Evolutionary conservation across 1,140 invertebrate species (phyloP).

Genomic region (Limonius californicus): DNA sequence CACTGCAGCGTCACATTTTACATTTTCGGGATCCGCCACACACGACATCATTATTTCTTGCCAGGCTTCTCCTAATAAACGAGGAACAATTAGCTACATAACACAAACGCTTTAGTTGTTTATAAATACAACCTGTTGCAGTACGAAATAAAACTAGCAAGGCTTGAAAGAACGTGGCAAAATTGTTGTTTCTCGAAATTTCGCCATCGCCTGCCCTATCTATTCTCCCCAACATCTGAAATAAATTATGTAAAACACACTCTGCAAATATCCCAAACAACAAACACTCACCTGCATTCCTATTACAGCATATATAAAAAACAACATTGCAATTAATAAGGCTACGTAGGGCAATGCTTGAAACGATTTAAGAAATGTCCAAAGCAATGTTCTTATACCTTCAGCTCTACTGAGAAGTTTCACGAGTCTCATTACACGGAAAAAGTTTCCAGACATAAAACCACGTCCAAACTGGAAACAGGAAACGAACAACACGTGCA

Average conservation of each 20-base stretch:
- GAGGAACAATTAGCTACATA: neutral
- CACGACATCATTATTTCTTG: constrained; percentile 98
- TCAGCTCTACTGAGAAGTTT: constrained; percentile 97
- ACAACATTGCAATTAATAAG: constrained; percentile 96
- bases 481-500: too few relatives aligned
- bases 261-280: too few relatives aligned
- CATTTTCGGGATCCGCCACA: constrained; percentile 60
- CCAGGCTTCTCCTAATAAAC: constrained; percentile 88
- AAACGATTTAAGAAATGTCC: constrained; percentile 99
- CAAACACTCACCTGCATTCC: constrained; percentile 99
- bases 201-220: constrained; percentile 72
- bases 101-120: neutral
- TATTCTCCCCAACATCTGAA: constrained; percentile 96
- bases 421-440: constrained; percentile 97
- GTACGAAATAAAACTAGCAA: constrained; percentile 95
- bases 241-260: constrained; percentile 26
- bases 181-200: constrained; percentile 97
- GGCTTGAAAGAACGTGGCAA: constrained; percentile 97
- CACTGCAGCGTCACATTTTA: constrained; percentile 72
- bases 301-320: constrained; percentile 99
- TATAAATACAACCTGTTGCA: constrained; percentile 76
- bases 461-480: constrained; percentile 73
- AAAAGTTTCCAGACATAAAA: constrained; percentile 98
- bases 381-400: constrained; percentile 94
- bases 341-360: constrained; percentile 99